These are phyloP conservation scores for Sphaerophoria rueppellii DNA, from an alignment of 2,888 invertebrate species.

Conservation along the genomic window DNA sequence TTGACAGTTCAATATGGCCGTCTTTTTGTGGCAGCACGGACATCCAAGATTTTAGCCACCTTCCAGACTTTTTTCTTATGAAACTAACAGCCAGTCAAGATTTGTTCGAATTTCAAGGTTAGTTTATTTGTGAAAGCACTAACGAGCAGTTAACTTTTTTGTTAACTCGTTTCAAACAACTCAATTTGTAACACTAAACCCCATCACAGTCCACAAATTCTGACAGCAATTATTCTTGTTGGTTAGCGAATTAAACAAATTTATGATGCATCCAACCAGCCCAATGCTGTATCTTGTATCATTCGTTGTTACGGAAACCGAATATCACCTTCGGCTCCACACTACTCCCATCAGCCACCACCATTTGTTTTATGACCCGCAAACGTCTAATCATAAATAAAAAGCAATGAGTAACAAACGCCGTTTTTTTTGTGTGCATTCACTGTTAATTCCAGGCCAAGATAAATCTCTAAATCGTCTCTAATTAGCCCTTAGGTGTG, in stretches of 20 bases:
- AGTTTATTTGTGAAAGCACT: too few relatives aligned
- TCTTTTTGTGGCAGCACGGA: too few relatives aligned
- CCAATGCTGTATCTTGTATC: background rate
- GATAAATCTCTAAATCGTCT: conserved; percentile 60
- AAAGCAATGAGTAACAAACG: conserved; percentile 43
- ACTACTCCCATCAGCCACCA: conserved; percentile 29
- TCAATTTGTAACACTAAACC: conserved; percentile 3
- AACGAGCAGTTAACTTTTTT: background rate
- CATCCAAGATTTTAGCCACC: too few relatives aligned
- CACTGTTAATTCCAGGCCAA: conserved; percentile 13
- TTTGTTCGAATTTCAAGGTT: too few relatives aligned
- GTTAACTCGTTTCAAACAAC: background rate
- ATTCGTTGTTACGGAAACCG: background rate
- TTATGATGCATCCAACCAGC: conserved; percentile 13
- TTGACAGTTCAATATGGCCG: too few relatives aligned
- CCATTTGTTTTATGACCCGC: conserved; percentile 66
- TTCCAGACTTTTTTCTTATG: too few relatives aligned
- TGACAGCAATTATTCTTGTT: background rate
- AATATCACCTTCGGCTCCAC: background rate
- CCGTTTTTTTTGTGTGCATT: background rate
- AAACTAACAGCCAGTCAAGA: too few relatives aligned
- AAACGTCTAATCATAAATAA: conserved; percentile 17
- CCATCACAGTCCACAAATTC: conserved; percentile 6
- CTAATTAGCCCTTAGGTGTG: conserved; percentile 57
- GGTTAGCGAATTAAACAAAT: conserved; percentile 9